Base-by-base conservation (phyloP, 1,140 invertebrate genomes). In the Mamestra configurata region DNA sequence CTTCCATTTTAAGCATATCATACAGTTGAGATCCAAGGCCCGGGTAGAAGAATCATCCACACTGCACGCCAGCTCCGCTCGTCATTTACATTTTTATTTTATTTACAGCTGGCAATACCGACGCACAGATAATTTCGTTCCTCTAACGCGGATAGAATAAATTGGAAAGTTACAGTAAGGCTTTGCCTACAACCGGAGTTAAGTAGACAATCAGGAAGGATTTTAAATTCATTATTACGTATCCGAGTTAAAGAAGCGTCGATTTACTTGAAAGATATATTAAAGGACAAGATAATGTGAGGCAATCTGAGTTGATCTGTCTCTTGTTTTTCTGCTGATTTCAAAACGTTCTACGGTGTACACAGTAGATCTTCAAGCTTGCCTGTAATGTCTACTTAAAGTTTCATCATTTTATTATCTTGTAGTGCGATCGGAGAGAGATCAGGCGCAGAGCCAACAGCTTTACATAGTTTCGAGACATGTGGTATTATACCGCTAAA, bases 1-100 rank as follows among this genome's bases (percentile, higher is more conserved):
- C n/a, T n/a, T 40, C 37, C 37, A 40, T 10, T 46, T 13, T 46
- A n/a, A n/a, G n/a, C 10, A 0, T 46, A 15, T 8, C 43, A 4
- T 8, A 78, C 57, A 51, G 13, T 88, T 86, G 84, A 86, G 84
- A 83, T 73, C 37, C 83, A 40, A 15, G 68, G 86, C 49, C 75
- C 1, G 49, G 35, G 79, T 59, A 46, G 70, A 77, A 77, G 59
- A 77, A 68, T 77, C 75, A 77, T 76, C 72, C 71, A 73, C 73
- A 77, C 79, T 24, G 49, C 75, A 66, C 68, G 82, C 64, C 77
- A 71, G 76, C 46, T 80, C 79, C 77, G 79, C 78, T 24, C 64
- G 84, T 83, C 82, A 92, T 92, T 91, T 92, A 90, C 89, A 91
- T 90, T 91, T 91, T 91, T 90, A 91, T 92, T 92, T 92, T 92